These are phyloP conservation scores for Petrolisthes cinctipes DNA, from an alignment of 2,888 invertebrate genomes.

Conservation along the genomic window DNA sequence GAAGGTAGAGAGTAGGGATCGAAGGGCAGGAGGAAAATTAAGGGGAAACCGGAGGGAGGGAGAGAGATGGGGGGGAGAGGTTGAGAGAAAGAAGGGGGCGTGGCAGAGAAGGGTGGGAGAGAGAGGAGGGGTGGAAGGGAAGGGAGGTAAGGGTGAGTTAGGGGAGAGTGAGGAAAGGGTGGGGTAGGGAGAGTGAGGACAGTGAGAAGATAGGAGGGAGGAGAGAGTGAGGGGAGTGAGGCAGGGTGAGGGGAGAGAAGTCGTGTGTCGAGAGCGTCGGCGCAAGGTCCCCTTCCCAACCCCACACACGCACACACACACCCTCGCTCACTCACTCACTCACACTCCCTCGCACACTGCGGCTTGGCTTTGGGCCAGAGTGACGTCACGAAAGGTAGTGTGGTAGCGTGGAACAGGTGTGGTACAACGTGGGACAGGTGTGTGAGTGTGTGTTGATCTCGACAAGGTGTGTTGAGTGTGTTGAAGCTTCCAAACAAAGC, in stretches of 20 bases:
- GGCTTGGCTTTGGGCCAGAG: constrained; percentile 43
- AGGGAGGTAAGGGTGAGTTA: background rate
- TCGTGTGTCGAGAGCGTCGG: background rate
- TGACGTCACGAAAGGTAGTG: constrained; percentile 39
- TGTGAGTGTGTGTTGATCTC: background rate
- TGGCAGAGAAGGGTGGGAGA: background rate
- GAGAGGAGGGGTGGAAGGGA: background rate
- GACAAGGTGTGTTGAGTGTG: background rate
- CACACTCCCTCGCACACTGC: constrained; percentile 29
- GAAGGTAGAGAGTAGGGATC: background rate
- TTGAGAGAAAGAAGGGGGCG: background rate
- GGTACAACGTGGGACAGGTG: constrained; percentile 1
- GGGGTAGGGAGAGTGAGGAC: background rate
- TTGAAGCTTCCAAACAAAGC: no score
- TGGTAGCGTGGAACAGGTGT: constrained; percentile 10
- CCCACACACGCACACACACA: constrained; percentile 4
- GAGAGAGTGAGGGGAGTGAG: background rate
- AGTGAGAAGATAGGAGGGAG: background rate
- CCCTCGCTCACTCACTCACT: background rate
- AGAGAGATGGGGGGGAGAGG: background rate
- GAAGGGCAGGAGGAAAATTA: background rate
- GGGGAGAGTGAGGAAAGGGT: background rate
- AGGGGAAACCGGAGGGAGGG: background rate
- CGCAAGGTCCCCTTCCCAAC: background rate
- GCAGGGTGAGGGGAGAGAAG: background rate